A percentile compares a stretch with the other conserved stretches of the same genome.
These are phyloP conservation scores for Tetragnatha versicolor DNA, from an alignment of 1,140 invertebrate species.

Conservation along the genomic window DNA sequence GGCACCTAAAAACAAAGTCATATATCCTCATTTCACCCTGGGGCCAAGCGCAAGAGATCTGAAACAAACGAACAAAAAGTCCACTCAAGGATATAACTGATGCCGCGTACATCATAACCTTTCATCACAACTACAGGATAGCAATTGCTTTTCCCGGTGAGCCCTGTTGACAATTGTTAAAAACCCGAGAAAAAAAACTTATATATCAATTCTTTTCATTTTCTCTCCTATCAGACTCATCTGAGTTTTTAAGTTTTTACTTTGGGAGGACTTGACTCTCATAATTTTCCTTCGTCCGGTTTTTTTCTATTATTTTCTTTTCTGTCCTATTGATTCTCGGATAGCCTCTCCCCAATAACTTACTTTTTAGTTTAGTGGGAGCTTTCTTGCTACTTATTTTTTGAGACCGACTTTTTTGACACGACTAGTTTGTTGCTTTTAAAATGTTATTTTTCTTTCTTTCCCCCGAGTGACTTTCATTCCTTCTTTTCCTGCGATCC, in stretches of 20 bases:
- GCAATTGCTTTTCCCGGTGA: constrained; percentile 38
- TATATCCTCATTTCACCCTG: constrained; percentile 38
- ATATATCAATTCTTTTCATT: constrained; percentile 56
- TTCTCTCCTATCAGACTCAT: constrained; percentile 45
- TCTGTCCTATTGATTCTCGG: constrained; percentile 29
- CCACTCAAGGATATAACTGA: constrained; percentile 32
- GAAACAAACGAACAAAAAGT: constrained; percentile 2
- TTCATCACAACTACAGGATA: constrained; percentile 44
- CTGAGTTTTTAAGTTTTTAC: constrained; percentile 52
- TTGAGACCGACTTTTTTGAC: constrained; percentile 43
- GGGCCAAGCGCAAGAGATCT: not conserved
- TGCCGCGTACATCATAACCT: constrained; percentile 53
- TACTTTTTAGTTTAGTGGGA: constrained; percentile 20
- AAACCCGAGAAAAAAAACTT: constrained; percentile 33
- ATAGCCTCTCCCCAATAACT: constrained; percentile 24
- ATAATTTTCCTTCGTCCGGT: constrained; percentile 20
- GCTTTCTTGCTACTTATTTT: not conserved
- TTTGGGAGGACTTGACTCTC: constrained; percentile 45
- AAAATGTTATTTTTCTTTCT: constrained; percentile 54
- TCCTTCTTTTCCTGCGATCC: constrained; percentile 52
- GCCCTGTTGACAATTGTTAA: constrained; percentile 54
- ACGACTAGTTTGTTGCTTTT: constrained; percentile 55
- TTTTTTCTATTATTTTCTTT: constrained; percentile 21
- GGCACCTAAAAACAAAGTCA: constrained; percentile 10
- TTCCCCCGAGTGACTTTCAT: constrained; percentile 41